phyloP scores from a whole-genome alignment of 2,888 invertebrate species.

The Plutella xylostella region DNA sequence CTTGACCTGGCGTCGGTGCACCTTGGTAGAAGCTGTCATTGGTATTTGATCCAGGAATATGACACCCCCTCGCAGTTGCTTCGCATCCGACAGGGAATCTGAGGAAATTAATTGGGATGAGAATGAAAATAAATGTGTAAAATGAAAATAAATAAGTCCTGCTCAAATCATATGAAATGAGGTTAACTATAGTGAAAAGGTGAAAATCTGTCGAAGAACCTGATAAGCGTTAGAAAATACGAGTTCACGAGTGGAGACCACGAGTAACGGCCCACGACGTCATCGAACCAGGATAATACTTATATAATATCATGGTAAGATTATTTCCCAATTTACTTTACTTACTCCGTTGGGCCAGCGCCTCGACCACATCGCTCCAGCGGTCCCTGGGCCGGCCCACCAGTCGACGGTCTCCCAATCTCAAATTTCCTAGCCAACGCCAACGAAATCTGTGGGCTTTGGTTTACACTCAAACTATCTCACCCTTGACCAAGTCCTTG shows the following conservation, averaged over 20 bases:
- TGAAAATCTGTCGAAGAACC: too few relatives aligned
- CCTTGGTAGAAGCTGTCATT: conserved; percentile 27
- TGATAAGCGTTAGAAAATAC: too few relatives aligned
- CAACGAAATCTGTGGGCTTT: neutral
- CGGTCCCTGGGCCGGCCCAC: too few relatives aligned
- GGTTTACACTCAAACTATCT: neutral
- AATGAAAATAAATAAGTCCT: too few relatives aligned
- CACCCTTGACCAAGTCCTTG: conserved; percentile 38
- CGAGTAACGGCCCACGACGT: too few relatives aligned
- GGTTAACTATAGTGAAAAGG: too few relatives aligned
- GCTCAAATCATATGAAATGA: too few relatives aligned
- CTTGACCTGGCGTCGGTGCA: conserved; percentile 29
- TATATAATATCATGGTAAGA: too few relatives aligned
- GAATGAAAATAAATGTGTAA: too few relatives aligned
- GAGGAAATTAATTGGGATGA: conserved; percentile 5
- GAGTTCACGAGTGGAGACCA: too few relatives aligned
- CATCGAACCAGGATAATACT: too few relatives aligned
- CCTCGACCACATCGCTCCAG: neutral
- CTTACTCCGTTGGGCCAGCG: neutral
- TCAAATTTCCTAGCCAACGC: neutral
- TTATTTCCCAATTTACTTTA: too few relatives aligned
- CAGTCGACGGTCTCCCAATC: neutral
- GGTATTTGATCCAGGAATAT: conserved; percentile 32
- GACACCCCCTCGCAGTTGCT: conserved; percentile 36
- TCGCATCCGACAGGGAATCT: conserved; percentile 26